These are phyloP conservation scores for Poecile atricapillus DNA, from an alignment of 2,113 vertebrate species.

Conservation along the genomic window DNA sequence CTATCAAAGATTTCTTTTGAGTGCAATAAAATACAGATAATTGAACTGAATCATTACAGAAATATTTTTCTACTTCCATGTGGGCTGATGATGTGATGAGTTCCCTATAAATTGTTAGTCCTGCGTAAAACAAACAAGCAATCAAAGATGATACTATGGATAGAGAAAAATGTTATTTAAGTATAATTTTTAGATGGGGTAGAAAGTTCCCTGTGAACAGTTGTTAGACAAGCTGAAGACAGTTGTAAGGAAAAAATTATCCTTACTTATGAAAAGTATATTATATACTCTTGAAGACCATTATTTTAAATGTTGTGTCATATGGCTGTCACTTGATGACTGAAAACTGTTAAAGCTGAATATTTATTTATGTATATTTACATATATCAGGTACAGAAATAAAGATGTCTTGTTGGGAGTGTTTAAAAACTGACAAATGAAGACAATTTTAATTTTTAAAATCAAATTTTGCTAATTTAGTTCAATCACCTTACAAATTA, in stretches of 20 bases:
- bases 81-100: neutral
- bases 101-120: neutral
- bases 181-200: neutral
- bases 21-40: neutral
- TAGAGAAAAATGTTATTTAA: neutral
- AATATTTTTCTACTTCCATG: neutral
- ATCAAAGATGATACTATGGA: neutral
- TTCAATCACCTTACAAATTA: neutral
- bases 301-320: neutral
- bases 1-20: neutral
- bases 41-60: neutral
- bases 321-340: neutral
- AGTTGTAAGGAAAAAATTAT: neutral
- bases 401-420: neutral
- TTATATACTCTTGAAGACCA: neutral
- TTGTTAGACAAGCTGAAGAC: neutral
- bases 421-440: neutral
- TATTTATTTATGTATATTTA: neutral
- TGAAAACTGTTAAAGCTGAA: neutral
- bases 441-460: neutral
- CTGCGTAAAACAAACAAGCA: neutral
- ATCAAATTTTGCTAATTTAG: neutral
- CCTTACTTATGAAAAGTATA: neutral
- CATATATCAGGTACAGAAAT: neutral
- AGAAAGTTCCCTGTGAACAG: neutral